A percentile compares a stretch with the other conserved stretches of the same genome.
phyloP scores from a whole-genome alignment of 2,888 invertebrate species.

The Xylota segnis region DNA sequence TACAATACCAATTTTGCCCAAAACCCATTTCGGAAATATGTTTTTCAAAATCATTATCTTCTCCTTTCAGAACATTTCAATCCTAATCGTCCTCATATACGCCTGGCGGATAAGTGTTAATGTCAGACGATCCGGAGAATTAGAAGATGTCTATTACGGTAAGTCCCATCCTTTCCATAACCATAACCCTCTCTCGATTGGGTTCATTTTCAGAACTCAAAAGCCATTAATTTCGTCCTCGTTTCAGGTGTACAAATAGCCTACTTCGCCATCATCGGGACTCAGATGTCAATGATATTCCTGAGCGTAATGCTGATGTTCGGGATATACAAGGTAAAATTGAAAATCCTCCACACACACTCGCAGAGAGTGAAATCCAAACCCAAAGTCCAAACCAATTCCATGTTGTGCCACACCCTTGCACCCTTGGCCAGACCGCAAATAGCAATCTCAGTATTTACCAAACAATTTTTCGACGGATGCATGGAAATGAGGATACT shows the following conservation, averaged over 20 bases:
- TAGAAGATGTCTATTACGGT: constrained; percentile 92
- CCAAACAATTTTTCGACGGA: constrained; percentile 16
- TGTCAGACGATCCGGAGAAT: constrained; percentile 88
- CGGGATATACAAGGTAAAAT: constrained; percentile 91
- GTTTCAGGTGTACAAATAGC: constrained; percentile 92
- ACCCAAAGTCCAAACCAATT: background rate
- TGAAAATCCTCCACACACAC: constrained; percentile 37
- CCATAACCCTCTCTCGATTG: background rate
- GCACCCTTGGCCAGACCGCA: constrained; percentile 14
- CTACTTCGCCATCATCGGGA: constrained; percentile 91
- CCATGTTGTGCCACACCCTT: background rate
- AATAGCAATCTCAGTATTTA: constrained; percentile 50
- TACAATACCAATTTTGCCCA: too few species aligned
- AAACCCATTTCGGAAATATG: background rate
- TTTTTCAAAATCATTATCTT: background rate
- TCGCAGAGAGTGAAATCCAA: background rate
- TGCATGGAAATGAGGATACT: constrained; percentile 46
- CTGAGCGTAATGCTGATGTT: constrained; percentile 89
- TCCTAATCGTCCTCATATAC: constrained; percentile 90
- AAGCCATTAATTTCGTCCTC: constrained; percentile 23
- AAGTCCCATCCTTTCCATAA: constrained; percentile 80
- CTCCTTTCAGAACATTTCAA: constrained; percentile 88
- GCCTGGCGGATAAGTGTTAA: constrained; percentile 91
- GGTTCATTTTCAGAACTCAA: constrained; percentile 9
- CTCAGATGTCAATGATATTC: constrained; percentile 91